phyloP scores from a whole-genome alignment of 2,888 invertebrate genomes.

The Phragmatobia fuliginosa region DNA sequence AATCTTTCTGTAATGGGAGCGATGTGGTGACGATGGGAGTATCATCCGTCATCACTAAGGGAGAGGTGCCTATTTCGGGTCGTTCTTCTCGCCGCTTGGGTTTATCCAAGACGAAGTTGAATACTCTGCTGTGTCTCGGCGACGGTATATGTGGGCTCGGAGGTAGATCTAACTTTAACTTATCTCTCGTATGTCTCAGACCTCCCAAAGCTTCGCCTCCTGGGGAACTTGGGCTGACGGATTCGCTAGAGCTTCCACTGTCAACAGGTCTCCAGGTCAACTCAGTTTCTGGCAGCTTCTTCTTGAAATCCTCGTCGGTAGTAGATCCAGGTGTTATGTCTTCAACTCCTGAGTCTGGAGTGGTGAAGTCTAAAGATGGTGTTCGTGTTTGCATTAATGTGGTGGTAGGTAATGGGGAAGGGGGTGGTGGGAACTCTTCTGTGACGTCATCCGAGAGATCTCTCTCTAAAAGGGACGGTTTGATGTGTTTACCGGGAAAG shows the following conservation, averaged over 20 bases:
- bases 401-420: slow-evolving; percentile 59
- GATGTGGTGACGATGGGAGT: slow-evolving; percentile 72
- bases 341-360: slow-evolving; percentile 88
- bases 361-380: slow-evolving; percentile 82
- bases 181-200: slow-evolving; percentile 90
- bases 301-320: slow-evolving; percentile 71
- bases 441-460: slow-evolving; percentile 60
- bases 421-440: slow-evolving; percentile 63
- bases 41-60: slow-evolving; percentile 80
- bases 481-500: slow-evolving; percentile 88
- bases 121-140: slow-evolving; percentile 75
- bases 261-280: slow-evolving; percentile 69
- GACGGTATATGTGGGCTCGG: slow-evolving; percentile 84
- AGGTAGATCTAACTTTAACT: slow-evolving; percentile 90
- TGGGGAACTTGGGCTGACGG: slow-evolving; percentile 79
- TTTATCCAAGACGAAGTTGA: slow-evolving; percentile 79
- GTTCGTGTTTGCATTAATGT: slow-evolving; percentile 59
- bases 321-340: slow-evolving; percentile 86
- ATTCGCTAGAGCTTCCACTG: slow-evolving; percentile 79
- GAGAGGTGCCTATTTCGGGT: slow-evolving; percentile 53
- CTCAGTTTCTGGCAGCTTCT: slow-evolving; percentile 61
- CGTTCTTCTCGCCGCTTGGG: slow-evolving; percentile 66
- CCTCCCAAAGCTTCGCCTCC: slow-evolving; percentile 87
- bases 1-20: slow-evolving; percentile 62
- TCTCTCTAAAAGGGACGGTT: slow-evolving; percentile 63